phyloP scores from a whole-genome alignment of 2,113 vertebrate genomes.

The Platycercus adscitus region DNA sequence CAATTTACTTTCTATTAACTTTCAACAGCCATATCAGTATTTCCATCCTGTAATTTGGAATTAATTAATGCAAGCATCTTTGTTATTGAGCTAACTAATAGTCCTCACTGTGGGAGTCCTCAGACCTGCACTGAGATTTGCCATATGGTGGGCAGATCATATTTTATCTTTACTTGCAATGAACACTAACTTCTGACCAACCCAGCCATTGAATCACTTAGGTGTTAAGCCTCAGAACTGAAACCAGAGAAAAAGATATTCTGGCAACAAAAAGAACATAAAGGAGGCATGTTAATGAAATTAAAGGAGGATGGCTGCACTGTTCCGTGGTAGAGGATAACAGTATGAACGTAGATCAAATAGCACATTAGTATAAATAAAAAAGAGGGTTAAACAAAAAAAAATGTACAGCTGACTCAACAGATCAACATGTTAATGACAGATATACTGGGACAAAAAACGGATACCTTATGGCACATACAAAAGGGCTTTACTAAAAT shows the following conservation, averaged over 20 bases:
- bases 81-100: neutral
- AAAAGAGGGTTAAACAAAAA: neutral
- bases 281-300: neutral
- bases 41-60: constrained; percentile 22
- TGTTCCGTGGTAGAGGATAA: neutral
- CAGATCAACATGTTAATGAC: neutral
- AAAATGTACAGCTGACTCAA: neutral
- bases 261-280: neutral
- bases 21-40: constrained; percentile 23
- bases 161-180: neutral
- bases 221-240: neutral
- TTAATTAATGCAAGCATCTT: neutral
- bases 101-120: neutral
- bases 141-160: neutral
- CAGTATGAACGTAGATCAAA: neutral
- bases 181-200: neutral
- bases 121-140: neutral
- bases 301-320: neutral
- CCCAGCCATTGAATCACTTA: neutral
- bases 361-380: neutral
- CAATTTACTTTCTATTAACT: constrained; percentile 38
- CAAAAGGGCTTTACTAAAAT: constrained; percentile 29
- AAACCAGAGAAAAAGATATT: neutral
- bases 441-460: neutral
- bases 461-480: neutral